Conservation (phyloP, 2,113 vertebrate species). For the Pogona vitticeps region DNA sequence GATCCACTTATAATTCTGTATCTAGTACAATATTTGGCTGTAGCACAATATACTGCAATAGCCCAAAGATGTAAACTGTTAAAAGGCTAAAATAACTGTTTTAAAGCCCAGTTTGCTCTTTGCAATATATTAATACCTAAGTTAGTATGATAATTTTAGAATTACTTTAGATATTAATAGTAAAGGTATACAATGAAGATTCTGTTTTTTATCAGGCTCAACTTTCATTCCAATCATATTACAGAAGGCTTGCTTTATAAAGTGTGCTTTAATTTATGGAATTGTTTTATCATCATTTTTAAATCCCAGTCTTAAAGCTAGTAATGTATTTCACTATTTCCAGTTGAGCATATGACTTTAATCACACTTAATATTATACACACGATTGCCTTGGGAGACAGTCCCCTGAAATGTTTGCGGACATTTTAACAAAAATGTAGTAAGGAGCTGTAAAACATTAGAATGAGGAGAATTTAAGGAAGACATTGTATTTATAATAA, state of each 20-base stretch:
- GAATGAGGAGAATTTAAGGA: not conserved
- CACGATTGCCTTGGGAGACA: not conserved
- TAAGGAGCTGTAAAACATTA: not conserved
- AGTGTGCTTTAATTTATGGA: not conserved
- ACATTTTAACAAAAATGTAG: not conserved
- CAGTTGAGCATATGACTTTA: not conserved
- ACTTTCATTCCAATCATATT: conserved; percentile 18
- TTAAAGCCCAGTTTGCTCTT: not conserved
- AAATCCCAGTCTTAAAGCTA: not conserved
- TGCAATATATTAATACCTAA: conserved; percentile 18
- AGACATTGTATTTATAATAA: not conserved
- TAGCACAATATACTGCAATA: not conserved
- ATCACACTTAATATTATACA: not conserved
- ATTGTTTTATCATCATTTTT: conserved; percentile 8
- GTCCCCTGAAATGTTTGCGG: not conserved
- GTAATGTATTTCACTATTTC: not conserved
- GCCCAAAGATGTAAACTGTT: not conserved
- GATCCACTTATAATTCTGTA: not conserved
- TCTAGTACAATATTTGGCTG: not conserved
- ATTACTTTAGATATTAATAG: not conserved
- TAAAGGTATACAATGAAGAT: not conserved
- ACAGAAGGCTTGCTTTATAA: not conserved
- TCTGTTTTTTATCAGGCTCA: not conserved
- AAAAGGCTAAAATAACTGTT: not conserved
- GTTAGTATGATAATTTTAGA: not conserved